Conservation (phyloP, 2,888 invertebrate species). For the Sphecodes monilicornis region DNA sequence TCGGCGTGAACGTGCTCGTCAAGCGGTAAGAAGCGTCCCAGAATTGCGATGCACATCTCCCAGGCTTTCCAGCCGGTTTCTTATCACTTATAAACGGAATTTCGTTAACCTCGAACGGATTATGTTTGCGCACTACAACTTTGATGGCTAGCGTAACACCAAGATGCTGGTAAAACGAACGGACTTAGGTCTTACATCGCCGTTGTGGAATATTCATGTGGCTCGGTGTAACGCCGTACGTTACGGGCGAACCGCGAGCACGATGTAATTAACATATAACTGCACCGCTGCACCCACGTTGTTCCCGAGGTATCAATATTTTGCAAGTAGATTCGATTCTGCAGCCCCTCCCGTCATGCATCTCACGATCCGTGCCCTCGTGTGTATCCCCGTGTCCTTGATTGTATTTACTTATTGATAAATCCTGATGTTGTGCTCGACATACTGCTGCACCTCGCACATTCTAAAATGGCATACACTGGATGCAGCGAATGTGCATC, state of each 20-base stretch:
- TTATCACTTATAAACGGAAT: constrained; percentile 4
- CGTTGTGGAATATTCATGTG: constrained; percentile 48
- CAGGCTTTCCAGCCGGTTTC: neutral
- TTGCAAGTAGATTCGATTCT: constrained; percentile 1
- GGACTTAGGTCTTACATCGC: constrained; percentile 3
- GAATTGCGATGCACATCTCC: neutral
- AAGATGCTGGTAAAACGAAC: constrained; percentile 23
- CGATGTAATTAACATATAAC: constrained; percentile 35
- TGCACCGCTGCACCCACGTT: neutral
- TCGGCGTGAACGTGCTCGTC: too few relatives aligned
- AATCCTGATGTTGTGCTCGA: neutral
- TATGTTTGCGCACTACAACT: constrained; percentile 24
- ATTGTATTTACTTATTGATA: neutral
- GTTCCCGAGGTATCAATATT: constrained; percentile 19
- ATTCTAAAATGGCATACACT: neutral
- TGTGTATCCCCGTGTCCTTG: neutral
- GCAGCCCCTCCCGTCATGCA: neutral
- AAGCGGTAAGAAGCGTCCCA: neutral
- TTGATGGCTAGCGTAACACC: constrained; percentile 23
- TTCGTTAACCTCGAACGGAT: constrained; percentile 12
- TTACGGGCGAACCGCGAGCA: constrained; percentile 33
- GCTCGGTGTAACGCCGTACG: constrained; percentile 20
- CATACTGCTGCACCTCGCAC: neutral
- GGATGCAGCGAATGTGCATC: neutral
- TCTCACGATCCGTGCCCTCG: neutral